These are phyloP conservation scores for Caenorhabditis angaria DNA, from an alignment of 2,888 invertebrate genomes.

Conservation along the genomic window DNA sequence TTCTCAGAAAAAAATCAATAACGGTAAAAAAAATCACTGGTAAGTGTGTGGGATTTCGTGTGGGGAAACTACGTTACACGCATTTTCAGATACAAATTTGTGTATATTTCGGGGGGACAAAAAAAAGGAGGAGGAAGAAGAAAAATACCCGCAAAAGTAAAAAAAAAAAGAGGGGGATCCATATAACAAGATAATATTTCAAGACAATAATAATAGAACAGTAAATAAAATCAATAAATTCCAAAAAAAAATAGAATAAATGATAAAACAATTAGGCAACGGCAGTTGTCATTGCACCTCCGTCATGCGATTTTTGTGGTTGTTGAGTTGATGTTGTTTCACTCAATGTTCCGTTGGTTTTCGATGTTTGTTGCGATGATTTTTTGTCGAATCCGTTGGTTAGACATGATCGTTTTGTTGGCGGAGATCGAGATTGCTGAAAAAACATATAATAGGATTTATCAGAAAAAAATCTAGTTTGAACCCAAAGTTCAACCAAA, in stretches of 20 bases:
- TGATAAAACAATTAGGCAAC: constrained; percentile 22
- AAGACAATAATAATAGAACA: constrained; percentile 6
- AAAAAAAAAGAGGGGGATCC: constrained; percentile 19
- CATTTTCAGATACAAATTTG: not conserved
- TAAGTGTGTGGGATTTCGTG: not conserved
- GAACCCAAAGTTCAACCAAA: no score
- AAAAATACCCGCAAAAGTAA: constrained; percentile 38
- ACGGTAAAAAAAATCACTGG: not conserved
- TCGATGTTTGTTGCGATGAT: constrained; percentile 24
- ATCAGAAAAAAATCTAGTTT: not conserved
- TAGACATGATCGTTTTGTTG: constrained; percentile 45
- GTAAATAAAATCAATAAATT: not conserved
- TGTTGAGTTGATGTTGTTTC: constrained; percentile 22
- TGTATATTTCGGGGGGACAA: constrained; percentile 24
- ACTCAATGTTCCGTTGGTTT: constrained; percentile 30
- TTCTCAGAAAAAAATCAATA: no score
- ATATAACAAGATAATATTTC: constrained; percentile 6
- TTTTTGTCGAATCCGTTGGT: constrained; percentile 51
- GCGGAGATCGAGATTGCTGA: constrained; percentile 40
- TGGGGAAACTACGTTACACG: not conserved
- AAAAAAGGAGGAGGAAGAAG: no score
- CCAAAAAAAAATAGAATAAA: constrained; percentile 6
- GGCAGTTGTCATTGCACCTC: constrained; percentile 42
- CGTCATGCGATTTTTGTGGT: constrained; percentile 21
- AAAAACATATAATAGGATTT: not conserved